Base-by-base conservation (phyloP, 2,888 invertebrate genomes). In the Eledona agricola region DNA sequence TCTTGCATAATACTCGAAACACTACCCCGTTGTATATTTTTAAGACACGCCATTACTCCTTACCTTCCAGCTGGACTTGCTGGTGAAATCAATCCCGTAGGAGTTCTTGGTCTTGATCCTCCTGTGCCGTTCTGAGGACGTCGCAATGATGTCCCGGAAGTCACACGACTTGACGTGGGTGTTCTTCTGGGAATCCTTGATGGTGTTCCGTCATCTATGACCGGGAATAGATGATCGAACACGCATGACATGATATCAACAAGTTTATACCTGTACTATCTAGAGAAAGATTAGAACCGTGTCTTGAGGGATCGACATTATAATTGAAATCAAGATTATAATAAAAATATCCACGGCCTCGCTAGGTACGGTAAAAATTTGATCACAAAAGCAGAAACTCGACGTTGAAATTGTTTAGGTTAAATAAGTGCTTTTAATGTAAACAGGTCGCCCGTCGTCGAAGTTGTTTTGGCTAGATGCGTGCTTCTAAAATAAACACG, bases 261-360 rank as follows among this genome's bases (percentile, higher is more conserved):
- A 16, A 46, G 9, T 1, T 4, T 50, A 50, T 76, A 91, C 92
- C 92, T 75, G 91, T 90, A 74, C 92, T 91, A 74, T 93, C 93
- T 62, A 94, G 79, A 28, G 94, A 94, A 55, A 93, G 83, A 71
- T 92, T 94, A 29, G 96, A 96, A 61, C 95, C 95, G 72, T 95
- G 93, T 65, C 95, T 86, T 63, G 95, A 95, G 11, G 94, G 91
- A n/a, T n/a, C n/a, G n/a, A n/a, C n/a, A n/a, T n/a, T n/a, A n/a
- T n/a, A n/a, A n/a, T n/a, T n/a, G n/a, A n/a, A n/a, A n/a, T n/a
- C n/a, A n/a, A n/a, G n/a, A n/a, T n/a, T n/a, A n/a, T n/a, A n/a
- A n/a, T n/a, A n/a, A n/a, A n/a, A n/a, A n/a, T n/a, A n/a, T n/a
- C n/a, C n/a, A n/a, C n/a, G n/a, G n/a, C n/a, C n/a, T n/a, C n/a